Evolutionary conservation across 2,797 vertebrate genomes (phyloP).

Genomic region (Chelon auratus): DNA sequence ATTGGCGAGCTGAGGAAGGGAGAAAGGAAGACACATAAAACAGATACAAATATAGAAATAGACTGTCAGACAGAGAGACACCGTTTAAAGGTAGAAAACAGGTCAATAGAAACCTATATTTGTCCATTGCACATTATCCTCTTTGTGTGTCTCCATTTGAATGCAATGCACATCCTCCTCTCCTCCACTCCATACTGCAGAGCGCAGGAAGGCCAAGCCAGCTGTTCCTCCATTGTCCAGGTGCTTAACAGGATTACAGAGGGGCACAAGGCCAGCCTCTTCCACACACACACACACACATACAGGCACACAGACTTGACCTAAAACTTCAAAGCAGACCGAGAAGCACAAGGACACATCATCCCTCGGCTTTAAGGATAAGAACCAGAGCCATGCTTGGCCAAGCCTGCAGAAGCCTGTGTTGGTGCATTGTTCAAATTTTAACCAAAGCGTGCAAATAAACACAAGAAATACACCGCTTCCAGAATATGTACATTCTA

Average conservation of each 20-base stretch:
- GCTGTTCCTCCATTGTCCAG: conserved; percentile 84
- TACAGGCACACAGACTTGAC: conserved; percentile 43
- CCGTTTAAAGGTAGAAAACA: conserved; percentile 11
- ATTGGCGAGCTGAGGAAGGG: conserved; percentile 19
- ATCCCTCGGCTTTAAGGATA: conserved; percentile 44
- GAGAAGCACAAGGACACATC: conserved; percentile 53
- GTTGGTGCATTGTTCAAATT: conserved; percentile 18
- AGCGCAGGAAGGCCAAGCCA: conserved; percentile 71
- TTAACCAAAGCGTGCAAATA: conserved; percentile 14
- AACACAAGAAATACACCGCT: not conserved
- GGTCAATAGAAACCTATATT: conserved; percentile 34
- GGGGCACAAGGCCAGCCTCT: conserved; percentile 54
- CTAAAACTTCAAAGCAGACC: conserved; percentile 62
- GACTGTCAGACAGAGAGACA: not conserved
- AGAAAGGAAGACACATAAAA: conserved; percentile 20
- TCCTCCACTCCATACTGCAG: conserved; percentile 35
- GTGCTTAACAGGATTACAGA: conserved; percentile 85
- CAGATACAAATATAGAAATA: conserved; percentile 25
- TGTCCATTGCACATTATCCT: conserved; percentile 9
- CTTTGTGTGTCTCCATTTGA: conserved; percentile 28
- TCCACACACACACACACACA: conserved; percentile 25
- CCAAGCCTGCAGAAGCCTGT: conserved; percentile 24
- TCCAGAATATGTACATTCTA: not conserved
- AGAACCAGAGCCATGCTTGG: conserved; percentile 31
- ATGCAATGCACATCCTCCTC: conserved; percentile 41